Evolutionary conservation across 2,888 invertebrate species (phyloP), one percentile per base, ranked within the genome.

Genomic region (Podabrus alpinus): DNA sequence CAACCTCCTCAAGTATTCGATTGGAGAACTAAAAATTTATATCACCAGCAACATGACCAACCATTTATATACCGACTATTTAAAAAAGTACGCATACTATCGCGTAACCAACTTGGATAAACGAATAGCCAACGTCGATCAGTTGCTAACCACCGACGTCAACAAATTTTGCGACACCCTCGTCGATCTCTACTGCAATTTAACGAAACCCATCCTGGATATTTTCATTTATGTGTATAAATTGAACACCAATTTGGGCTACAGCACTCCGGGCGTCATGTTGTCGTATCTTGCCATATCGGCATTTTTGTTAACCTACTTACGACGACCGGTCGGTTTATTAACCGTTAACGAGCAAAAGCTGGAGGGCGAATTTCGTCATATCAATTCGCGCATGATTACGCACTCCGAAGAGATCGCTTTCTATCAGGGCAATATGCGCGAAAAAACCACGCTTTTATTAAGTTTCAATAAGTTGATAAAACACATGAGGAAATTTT

Each of bases 321-420:
- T 98, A 72, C 91, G 98, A 79, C 92, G 93, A 81, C 98, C 98
- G 0, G 94, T 97, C 76, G 97, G 91, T 1, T 90, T 92, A 67
- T 90, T 99, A 89, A 99, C 99, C 0, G 96, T 97, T 0, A 92
- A 92, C 77, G 99, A 99, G 86, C 99, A 99, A 87, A 95, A 96
- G 86, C 88, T 98, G n/a, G 99, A 99, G 89, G 99, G 99, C 70
- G 98, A 99, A 89, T 98, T 97, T 88, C 92, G 99, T 85, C 98
- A 97, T 85, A 97, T 98, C 29, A 97, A 99, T 87, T 96, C 98
- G 1, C 79, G 99, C 68, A 90, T 99, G 29, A 99, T 99, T 76
- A 97, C 97, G 0, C 98, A 99, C 87, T 95, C 98, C 0, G 99
- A 99, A 87, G 99, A 99, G 88, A 92, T 97, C 62, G 93, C 94